A percentile compares a stretch with the other conserved stretches of the same genome.
Evolutionary conservation across 2,888 invertebrate genomes (phyloP).

Genomic region (Drosophila mercatorum): DNA sequence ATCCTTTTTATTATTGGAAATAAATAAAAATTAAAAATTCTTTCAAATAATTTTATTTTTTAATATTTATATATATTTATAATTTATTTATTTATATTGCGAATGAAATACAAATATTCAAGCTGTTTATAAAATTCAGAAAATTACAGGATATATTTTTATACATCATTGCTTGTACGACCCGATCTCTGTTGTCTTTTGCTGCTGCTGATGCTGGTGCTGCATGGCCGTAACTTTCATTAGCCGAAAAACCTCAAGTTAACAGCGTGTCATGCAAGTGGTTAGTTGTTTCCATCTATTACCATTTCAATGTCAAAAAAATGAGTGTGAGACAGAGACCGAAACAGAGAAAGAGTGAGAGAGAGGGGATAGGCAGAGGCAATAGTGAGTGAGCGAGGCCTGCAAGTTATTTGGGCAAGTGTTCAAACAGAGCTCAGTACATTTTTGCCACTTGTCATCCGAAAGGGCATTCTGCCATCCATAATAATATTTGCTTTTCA

Average conservation of each 20-base stretch:
- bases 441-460: slow-evolving; percentile 38
- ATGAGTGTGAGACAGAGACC: not conserved
- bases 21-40: no score
- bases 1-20: no score
- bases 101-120: no score
- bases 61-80: no score
- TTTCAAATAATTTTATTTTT: no score
- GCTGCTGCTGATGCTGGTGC: slow-evolving; percentile 3
- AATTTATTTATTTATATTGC: no score
- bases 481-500: slow-evolving; percentile 71
- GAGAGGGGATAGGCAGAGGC: not conserved
- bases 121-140: no score
- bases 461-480: slow-evolving; percentile 33
- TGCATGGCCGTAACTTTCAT: slow-evolving; percentile 51
- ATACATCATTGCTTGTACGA: not conserved
- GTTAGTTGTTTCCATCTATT: slow-evolving; percentile 56
- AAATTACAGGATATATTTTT: not conserved
- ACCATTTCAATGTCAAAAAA: slow-evolving; percentile 54
- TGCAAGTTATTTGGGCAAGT: slow-evolving; percentile 61
- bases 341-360: not conserved
- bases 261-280: slow-evolving; percentile 63
- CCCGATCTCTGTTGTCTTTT: not conserved
- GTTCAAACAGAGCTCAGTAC: slow-evolving; percentile 39
- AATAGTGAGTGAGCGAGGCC: slow-evolving; percentile 16
- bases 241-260: slow-evolving; percentile 46